Evolutionary conservation across 2,888 invertebrate genomes (phyloP).

Genomic region (Seira sanloemensis): DNA sequence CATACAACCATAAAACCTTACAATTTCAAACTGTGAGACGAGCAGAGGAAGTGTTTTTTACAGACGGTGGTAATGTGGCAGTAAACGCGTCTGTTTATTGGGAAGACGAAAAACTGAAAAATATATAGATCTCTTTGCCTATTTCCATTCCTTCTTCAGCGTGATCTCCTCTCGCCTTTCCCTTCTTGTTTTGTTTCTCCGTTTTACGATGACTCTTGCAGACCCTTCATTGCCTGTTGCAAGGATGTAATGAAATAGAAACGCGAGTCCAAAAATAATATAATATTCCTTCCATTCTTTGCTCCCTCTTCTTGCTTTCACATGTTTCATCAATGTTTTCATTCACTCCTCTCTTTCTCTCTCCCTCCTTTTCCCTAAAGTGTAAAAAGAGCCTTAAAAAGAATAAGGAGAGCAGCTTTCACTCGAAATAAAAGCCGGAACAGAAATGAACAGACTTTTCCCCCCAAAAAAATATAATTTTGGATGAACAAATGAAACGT

Average conservation of each 20-base stretch:
- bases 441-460: neutral
- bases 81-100: constrained; percentile 21
- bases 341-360: neutral
- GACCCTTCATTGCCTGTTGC: neutral
- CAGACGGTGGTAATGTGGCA: neutral
- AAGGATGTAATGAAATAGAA: constrained; percentile 17
- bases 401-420: neutral
- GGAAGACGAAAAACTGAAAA: constrained; percentile 12
- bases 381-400: neutral
- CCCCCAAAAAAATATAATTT: constrained; percentile 50
- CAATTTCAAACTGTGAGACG: constrained; percentile 9
- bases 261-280: neutral
- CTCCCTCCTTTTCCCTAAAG: neutral
- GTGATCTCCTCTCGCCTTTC: neutral
- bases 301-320: neutral
- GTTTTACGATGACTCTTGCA: neutral
- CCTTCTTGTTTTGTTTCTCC: neutral
- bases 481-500: constrained; percentile 55
- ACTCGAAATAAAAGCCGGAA: constrained; percentile 9
- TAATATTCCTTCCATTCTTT: neutral
- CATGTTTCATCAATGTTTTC: constrained; percentile 1
- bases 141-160: constrained; percentile 21
- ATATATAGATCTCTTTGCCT: no score
- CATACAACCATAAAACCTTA: neutral
- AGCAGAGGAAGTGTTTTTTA: constrained; percentile 13